Percentiles rank a stretch among this genome's conserved stretches.
These are phyloP conservation scores for Eulacestoma nigropectus DNA, from an alignment of 2,113 vertebrate species.

Conservation along the genomic window DNA sequence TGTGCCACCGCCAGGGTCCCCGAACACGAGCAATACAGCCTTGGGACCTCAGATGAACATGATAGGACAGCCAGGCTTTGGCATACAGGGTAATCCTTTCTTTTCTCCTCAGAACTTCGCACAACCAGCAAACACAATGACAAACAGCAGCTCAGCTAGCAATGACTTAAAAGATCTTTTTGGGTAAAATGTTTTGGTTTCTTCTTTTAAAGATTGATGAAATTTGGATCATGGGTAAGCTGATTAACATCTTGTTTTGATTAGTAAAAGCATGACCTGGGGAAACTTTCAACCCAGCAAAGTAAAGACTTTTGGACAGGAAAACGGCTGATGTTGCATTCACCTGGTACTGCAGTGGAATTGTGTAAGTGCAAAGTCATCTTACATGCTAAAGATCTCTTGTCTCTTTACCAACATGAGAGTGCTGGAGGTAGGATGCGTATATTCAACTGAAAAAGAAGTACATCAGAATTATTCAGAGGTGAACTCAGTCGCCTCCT, in stretches of 20 bases:
- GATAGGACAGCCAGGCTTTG: constrained; percentile 80
- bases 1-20: constrained; percentile 74
- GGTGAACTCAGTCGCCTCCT: background rate
- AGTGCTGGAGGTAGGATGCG: background rate
- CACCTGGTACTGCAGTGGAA: constrained; percentile 12
- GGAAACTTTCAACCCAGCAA: constrained; percentile 15
- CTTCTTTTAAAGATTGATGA: constrained; percentile 14
- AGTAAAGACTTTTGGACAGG: constrained; percentile 10
- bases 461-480: background rate
- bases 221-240: constrained; percentile 65
- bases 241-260: constrained; percentile 56
- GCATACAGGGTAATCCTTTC: constrained; percentile 94
- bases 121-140: constrained; percentile 81
- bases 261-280: constrained; percentile 31
- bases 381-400: background rate
- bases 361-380: background rate
- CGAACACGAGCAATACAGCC: constrained; percentile 62
- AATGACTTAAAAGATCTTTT: constrained; percentile 97
- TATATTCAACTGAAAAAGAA: background rate
- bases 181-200: constrained; percentile 73
- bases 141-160: constrained; percentile 86
- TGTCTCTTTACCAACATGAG: background rate
- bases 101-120: constrained; percentile 94
- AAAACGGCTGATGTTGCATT: constrained; percentile 27
- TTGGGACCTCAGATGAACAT: constrained; percentile 72